Base-by-base conservation (phyloP, 2,113 vertebrate species). In the Pollimyrus isidori region DNA sequence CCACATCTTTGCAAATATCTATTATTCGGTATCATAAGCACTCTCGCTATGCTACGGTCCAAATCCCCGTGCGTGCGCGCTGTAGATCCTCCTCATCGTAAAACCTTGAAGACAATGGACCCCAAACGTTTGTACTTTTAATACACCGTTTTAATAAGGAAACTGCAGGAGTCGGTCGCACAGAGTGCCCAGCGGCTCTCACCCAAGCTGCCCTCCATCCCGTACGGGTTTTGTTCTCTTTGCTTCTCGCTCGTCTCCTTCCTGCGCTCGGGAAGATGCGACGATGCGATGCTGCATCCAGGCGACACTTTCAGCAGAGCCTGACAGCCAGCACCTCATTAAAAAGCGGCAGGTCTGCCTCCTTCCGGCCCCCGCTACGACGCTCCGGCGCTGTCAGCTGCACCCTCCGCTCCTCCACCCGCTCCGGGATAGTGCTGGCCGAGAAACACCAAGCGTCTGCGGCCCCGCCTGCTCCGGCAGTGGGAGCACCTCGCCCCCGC, bases 141-240 rank as follows among this genome's bases (percentile, higher is more conserved):
- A 80, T 39, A 39, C 73, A 5, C 73, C 30, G 15, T 39, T 80
- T 80, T 80, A 5, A 19, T 15, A 42, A 5, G 26, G 15, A 80
- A n/a, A 17, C 30, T 19, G 73, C 73, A 39, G 35, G 30, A 30
- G 3, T 76, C 26, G 13, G 69, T 39, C 3, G 69, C 35, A 39
- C 69, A 5, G 35, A 15, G 15, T 7, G 35, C 0, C 15, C 9
- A 42, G 42, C 82, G 42, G 7, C 17, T 23, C 82, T 84, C 82
- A 84, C 82, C 82, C 82, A 84, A 48, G 45, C 82, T 84, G 82
- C 82, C 82, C 35, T 84, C 82, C 82, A 84, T 84, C 45, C 42
- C 82, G 17, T 1, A 11, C 45, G 19, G 17, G 39, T 84, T 45
- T 84, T 46, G 7, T 84, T 84, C 82, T 84, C 13, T 52, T 52